These are phyloP conservation scores for Danio choprae DNA, from an alignment of 2,797 vertebrate species.

Conservation along the genomic window DNA sequence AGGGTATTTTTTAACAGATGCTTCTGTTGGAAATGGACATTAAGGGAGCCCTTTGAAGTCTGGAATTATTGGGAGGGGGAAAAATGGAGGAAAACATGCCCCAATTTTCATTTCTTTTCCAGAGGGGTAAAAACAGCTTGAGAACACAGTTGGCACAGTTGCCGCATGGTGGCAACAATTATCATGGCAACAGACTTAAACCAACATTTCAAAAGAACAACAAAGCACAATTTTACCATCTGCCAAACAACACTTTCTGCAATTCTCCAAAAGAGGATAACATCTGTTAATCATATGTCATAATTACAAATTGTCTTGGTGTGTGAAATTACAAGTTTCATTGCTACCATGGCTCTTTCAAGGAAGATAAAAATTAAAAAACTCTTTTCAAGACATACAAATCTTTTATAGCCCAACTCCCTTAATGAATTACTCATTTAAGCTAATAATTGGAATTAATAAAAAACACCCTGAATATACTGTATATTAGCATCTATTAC, in stretches of 20 bases:
- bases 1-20: conserved; percentile 55
- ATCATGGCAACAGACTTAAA: conserved; percentile 49
- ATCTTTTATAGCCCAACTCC: background rate
- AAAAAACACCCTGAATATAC: background rate
- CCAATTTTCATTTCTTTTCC: conserved; percentile 47
- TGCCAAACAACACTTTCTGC: conserved; percentile 29
- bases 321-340: conserved; percentile 15
- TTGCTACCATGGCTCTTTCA: background rate
- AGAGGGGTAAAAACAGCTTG: conserved; percentile 61
- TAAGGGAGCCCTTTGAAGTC: conserved; percentile 57
- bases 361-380: background rate
- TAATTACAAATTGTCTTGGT: conserved; percentile 56
- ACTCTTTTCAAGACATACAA: background rate
- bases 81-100: conserved; percentile 42
- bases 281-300: conserved; percentile 47
- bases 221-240: conserved; percentile 32
- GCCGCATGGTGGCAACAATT: conserved; percentile 57
- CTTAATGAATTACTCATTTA: background rate
- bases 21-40: conserved; percentile 51
- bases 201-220: conserved; percentile 48
- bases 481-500: background rate
- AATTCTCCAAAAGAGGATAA: conserved; percentile 16
- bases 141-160: conserved; percentile 64
- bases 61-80: conserved; percentile 51
- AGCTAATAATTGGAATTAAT: no score